phyloP scores from a whole-genome alignment of 2,113 vertebrate genomes.

The Puntigrus tetrazona region DNA sequence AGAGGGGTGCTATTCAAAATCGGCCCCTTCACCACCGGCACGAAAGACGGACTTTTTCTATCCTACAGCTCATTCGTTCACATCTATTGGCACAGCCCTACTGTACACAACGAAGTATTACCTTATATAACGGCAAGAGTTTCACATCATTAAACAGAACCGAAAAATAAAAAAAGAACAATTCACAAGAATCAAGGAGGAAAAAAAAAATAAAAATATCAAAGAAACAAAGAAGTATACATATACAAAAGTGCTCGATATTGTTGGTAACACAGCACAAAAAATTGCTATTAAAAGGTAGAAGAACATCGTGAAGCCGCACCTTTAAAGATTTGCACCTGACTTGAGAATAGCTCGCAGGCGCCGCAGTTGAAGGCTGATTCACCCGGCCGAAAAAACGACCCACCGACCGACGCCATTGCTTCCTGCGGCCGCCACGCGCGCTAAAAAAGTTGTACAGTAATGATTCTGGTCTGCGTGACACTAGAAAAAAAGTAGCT shows the following conservation, averaged over 20 bases:
- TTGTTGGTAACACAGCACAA: conserved; percentile 80
- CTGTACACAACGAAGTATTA: conserved; percentile 82
- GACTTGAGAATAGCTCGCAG: conserved; percentile 72
- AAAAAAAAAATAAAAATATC: conserved; percentile 65
- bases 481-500: conserved; percentile 75
- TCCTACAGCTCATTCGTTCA: conserved; percentile 68
- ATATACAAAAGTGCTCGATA: conserved; percentile 80
- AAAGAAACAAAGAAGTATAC: conserved; percentile 71
- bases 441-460: conserved; percentile 77
- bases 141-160: conserved; percentile 80
- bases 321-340: conserved; percentile 78
- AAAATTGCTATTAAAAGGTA: conserved; percentile 80
- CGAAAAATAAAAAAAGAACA: conserved; percentile 56
- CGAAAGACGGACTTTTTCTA: conserved; percentile 46
- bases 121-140: conserved; percentile 75
- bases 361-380: conserved; percentile 59
- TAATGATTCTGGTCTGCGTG: conserved; percentile 79
- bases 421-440: conserved; percentile 55
- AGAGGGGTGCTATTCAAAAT: conserved; percentile 44
- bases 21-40: conserved; percentile 40
- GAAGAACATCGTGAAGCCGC: conserved; percentile 81
- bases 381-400: conserved; percentile 53
- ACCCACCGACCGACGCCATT: conserved; percentile 35
- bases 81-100: conserved; percentile 83
- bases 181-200: conserved; percentile 72